phyloP scores from a whole-genome alignment of 2,888 invertebrate species.

The Sisyra terminalis region DNA sequence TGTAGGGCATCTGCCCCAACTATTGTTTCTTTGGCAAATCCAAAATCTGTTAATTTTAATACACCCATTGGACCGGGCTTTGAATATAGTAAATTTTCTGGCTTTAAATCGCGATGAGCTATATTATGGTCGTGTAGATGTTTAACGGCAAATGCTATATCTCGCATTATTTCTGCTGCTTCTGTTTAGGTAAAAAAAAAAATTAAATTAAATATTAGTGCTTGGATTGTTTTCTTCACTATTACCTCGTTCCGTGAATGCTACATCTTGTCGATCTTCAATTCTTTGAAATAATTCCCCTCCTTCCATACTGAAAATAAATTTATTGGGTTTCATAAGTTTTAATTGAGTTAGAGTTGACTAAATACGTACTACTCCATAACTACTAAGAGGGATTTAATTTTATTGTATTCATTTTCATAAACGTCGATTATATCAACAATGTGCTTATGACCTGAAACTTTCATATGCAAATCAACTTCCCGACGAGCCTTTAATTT shows the following conservation, averaged over 20 bases:
- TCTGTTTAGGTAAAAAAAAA: constrained; percentile 31
- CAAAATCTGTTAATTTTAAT: constrained; percentile 95
- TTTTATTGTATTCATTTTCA: constrained; percentile 87
- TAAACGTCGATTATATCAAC: constrained; percentile 88
- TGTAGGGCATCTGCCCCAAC: constrained; percentile 65
- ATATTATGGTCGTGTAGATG: constrained; percentile 89
- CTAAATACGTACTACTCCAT: constrained; percentile 77
- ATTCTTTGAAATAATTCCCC: constrained; percentile 95
- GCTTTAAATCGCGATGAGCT: constrained; percentile 95
- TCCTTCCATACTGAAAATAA: constrained; percentile 70
- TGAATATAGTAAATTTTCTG: constrained; percentile 90
- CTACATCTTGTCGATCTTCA: constrained; percentile 84
- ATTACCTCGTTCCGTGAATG: constrained; percentile 93
- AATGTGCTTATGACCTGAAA: constrained; percentile 80
- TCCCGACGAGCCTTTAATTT: constrained; percentile 85
- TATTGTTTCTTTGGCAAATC: constrained; percentile 91
- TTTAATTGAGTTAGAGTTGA: constrained; percentile 2
- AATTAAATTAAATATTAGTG: constrained; percentile 14
- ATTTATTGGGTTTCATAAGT: not conserved
- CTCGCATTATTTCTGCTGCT: constrained; percentile 88
- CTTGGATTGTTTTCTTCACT: too few relatives aligned
- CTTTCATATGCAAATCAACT: constrained; percentile 90
- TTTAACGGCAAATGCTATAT: constrained; percentile 88
- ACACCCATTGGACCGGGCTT: constrained; percentile 56
- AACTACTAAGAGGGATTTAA: constrained; percentile 87